These are phyloP conservation scores for Zapornia atra DNA, from an alignment of 2,113 vertebrate genomes.

Conservation along the genomic window DNA sequence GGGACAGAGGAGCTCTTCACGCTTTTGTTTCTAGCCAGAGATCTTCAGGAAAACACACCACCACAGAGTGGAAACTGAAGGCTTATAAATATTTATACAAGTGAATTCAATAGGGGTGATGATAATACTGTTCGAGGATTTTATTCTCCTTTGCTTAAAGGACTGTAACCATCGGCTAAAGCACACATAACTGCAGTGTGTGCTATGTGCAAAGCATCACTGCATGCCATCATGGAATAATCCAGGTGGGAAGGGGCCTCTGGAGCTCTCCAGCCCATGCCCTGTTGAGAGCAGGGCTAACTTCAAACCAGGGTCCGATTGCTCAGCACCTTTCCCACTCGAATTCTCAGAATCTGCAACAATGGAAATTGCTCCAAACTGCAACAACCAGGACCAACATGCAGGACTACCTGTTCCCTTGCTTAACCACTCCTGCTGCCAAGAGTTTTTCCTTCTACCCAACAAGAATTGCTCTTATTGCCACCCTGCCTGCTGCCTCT, in stretches of 20 bases:
- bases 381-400: not conserved
- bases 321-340: not conserved
- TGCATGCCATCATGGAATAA: not conserved
- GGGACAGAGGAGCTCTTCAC: not conserved
- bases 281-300: not conserved
- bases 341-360: not conserved
- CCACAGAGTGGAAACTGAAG: not conserved
- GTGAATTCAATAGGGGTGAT: not conserved
- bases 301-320: not conserved
- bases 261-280: not conserved
- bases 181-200: not conserved
- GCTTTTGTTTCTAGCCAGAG: not conserved
- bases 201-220: not conserved
- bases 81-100: not conserved
- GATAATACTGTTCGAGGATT: not conserved
- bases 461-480: not conserved
- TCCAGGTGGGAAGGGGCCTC: not conserved
- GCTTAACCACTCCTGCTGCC: not conserved
- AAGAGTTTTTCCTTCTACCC: not conserved
- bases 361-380: not conserved
- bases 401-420: not conserved
- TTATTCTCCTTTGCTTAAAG: not conserved
- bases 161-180: not conserved
- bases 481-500: not conserved
- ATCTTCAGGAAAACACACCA: not conserved